Evolutionary conservation across 1,140 invertebrate genomes (phyloP).

Genomic region (Lerema accius): DNA sequence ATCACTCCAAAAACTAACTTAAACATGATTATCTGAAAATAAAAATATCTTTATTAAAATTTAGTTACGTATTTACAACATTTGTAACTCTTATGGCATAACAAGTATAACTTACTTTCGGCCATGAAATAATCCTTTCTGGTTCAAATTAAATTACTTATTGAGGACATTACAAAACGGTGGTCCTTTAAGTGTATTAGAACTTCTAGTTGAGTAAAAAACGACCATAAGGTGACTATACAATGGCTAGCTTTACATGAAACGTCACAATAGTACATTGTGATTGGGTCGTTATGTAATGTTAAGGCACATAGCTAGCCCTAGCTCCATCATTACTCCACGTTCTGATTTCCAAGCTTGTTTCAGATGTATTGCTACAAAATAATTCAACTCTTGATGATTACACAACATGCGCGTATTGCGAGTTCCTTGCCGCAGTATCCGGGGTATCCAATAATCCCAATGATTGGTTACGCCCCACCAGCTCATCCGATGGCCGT

Average conservation of each 20-base stretch:
- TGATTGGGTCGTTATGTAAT: slow-evolving; percentile 9
- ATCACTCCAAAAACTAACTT: neutral
- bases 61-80: neutral
- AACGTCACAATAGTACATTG: neutral
- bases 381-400: slow-evolving; percentile 23
- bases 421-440: slow-evolving; percentile 29
- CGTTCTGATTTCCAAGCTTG: neutral
- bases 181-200: slow-evolving; percentile 9
- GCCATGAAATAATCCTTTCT: slow-evolving; percentile 17
- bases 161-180: slow-evolving; percentile 1
- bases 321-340: neutral
- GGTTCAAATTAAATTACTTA: neutral
- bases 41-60: neutral
- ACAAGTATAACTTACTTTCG: slow-evolving; percentile 9
- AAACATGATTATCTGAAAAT: slow-evolving; percentile 16
- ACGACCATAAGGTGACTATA: neutral
- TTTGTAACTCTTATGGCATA: neutral
- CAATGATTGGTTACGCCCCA: slow-evolving; percentile 36
- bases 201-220: neutral
- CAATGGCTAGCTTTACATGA: no score
- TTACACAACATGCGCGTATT: slow-evolving; percentile 9
- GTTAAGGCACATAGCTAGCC: neutral
- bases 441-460: slow-evolving; percentile 24
- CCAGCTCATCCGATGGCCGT: slow-evolving; percentile 37
- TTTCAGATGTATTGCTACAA: slow-evolving; percentile 36